Conservation (phyloP, 2,888 invertebrate species). For the Sicus ferrugineus region DNA sequence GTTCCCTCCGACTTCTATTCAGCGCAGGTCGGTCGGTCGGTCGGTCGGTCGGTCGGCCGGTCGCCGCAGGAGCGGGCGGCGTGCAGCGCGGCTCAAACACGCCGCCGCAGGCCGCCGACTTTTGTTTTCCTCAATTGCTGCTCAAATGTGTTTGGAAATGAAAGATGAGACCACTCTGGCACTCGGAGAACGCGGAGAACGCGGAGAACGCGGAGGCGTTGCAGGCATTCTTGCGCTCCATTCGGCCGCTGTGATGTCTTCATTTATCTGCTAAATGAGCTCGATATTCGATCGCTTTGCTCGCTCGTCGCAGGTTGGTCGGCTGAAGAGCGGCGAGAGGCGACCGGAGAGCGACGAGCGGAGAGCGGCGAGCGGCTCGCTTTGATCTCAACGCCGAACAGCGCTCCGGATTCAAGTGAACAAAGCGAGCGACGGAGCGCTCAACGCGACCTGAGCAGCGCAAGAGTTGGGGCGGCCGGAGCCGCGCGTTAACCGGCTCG, state of each 20-base stretch:
- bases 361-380: slow-evolving; percentile 15
- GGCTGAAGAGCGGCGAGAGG: slow-evolving; percentile 1
- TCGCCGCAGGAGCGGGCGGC: slow-evolving; percentile 50
- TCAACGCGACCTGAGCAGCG: no score
- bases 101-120: slow-evolving; percentile 7
- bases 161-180: slow-evolving; percentile 52
- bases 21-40: background rate
- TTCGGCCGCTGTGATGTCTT: slow-evolving; percentile 27
- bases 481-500: no score
- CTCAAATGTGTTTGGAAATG: slow-evolving; percentile 41
- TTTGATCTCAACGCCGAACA: slow-evolving; percentile 15
- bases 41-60: background rate
- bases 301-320: background rate
- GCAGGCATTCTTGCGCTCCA: slow-evolving; percentile 12
- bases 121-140: slow-evolving; percentile 31
- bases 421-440: no score
- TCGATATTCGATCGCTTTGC: slow-evolving; percentile 28
- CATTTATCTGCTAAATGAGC: slow-evolving; percentile 31
- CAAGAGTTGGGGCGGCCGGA: no score
- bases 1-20: background rate
- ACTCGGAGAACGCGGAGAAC: no score
- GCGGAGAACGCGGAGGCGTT: slow-evolving; percentile 35
- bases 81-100: background rate
- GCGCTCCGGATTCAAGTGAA: background rate
- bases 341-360: no score